Conservation (phyloP, 2,113 vertebrate genomes). For the Tetrao urogallus region DNA sequence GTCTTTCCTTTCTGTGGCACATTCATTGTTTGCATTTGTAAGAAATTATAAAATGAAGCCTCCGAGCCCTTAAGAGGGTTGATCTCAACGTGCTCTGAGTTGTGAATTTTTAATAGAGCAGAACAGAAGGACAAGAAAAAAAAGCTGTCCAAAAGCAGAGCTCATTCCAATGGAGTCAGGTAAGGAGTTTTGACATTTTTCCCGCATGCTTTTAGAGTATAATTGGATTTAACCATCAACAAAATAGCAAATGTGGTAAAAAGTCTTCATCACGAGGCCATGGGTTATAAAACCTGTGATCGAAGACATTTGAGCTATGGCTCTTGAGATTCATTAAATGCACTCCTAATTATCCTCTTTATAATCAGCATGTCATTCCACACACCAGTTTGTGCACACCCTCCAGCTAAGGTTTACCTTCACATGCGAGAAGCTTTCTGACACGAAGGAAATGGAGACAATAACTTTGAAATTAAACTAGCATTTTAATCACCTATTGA, state of each 20-base stretch:
- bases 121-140: not conserved
- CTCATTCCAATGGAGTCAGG: not conserved
- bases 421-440: not conserved
- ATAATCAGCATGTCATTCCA: not conserved
- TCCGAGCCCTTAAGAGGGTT: not conserved
- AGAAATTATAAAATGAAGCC: not conserved
- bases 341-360: not conserved
- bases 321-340: not conserved
- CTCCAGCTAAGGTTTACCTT: not conserved
- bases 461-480: not conserved
- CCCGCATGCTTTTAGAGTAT: not conserved
- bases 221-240: not conserved
- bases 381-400: not conserved
- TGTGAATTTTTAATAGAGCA: not conserved
- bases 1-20: not conserved
- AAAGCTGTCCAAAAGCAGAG: not conserved
- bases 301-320: not conserved
- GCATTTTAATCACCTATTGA: not conserved
- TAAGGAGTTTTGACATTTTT: not conserved
- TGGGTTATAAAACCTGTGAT: not conserved
- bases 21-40: not conserved
- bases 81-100: not conserved
- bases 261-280: not conserved
- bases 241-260: not conserved
- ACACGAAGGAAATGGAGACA: not conserved